Evolutionary conservation across 2,888 invertebrate genomes (phyloP), one percentile per base, ranked within the genome.

Genomic region (Hirtodrosophila trivittata): DNA sequence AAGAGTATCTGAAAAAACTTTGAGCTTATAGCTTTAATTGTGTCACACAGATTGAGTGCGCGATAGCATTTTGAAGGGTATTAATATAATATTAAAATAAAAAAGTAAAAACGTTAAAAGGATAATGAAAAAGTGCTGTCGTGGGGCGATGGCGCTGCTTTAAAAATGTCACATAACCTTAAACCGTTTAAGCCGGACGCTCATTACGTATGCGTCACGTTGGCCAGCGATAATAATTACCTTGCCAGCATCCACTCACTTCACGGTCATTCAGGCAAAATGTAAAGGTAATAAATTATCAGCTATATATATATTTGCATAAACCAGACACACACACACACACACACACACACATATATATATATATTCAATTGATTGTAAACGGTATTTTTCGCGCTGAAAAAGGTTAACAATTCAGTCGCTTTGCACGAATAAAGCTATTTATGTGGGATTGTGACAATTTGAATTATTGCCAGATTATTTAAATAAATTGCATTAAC

Each of bases 401-500:
- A 80, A 86, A 83, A 71, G 84, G 81, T 80, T 83, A 52, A 75
- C 52, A 46, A 42, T 63, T 50, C 35, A 59, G 41, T 21, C 37
- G 57, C 45, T 66, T 45, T 60, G 39, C n/a, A n/a, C n/a, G n/a
- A n/a, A n/a, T 54, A 65, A 38, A 28, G 18, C 16, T 26, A 46
- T 55, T 52, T 32, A 21, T 37, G 16, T 55, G 38, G 30, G 30
- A 33, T 52, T 49, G 35, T 37, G 77, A 58, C 66, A 46, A 60
- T 78, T 80, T 86, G 86, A 86, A 66, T 62, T 80, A 80, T 86
- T 52, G 69, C 73, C 54, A 76, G 78, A 86, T 78, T 80, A 80
- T 83, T 86, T 60, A 80, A 86, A 78, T 86, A 76, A 69, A 78
- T 76, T 59, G 60, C 58, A 64, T 58, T 70, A 65, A 70, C 64